Conservation (phyloP, 2,888 invertebrate genomes). For the Boloria selene region DNA sequence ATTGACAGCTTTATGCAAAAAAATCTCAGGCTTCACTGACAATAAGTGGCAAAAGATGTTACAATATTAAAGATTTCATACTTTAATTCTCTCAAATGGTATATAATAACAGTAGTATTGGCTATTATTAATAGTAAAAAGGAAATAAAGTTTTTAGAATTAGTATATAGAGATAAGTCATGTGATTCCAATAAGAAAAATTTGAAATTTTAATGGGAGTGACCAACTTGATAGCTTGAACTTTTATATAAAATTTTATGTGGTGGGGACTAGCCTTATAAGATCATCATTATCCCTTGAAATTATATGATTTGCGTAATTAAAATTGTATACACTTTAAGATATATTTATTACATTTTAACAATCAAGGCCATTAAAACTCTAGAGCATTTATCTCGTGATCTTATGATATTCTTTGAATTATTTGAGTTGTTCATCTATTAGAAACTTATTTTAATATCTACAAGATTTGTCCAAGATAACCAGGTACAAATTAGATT, state of each 20-base stretch:
- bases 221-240: not conserved
- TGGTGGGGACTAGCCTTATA: not conserved
- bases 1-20: no score
- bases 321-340: not conserved
- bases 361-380: slow-evolving; percentile 10
- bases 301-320: not conserved
- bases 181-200: slow-evolving; percentile 24
- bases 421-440: not conserved
- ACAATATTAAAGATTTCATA: no score
- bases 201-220: not conserved
- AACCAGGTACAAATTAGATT: slow-evolving; percentile 4
- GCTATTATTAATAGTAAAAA: no score
- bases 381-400: not conserved
- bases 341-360: not conserved
- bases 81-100: no score
- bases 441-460: slow-evolving; percentile 1
- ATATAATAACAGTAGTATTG: no score
- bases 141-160: not conserved
- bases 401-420: no score
- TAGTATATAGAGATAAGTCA: slow-evolving; percentile 17
- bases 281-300: not conserved
- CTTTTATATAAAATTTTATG: not conserved
- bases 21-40: no score
- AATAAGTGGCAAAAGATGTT: no score
- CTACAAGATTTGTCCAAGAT: not conserved